Evolutionary conservation across 2,797 vertebrate genomes (phyloP), one percentile per base, ranked within the genome.

Genomic region (Prunella strophiata): DNA sequence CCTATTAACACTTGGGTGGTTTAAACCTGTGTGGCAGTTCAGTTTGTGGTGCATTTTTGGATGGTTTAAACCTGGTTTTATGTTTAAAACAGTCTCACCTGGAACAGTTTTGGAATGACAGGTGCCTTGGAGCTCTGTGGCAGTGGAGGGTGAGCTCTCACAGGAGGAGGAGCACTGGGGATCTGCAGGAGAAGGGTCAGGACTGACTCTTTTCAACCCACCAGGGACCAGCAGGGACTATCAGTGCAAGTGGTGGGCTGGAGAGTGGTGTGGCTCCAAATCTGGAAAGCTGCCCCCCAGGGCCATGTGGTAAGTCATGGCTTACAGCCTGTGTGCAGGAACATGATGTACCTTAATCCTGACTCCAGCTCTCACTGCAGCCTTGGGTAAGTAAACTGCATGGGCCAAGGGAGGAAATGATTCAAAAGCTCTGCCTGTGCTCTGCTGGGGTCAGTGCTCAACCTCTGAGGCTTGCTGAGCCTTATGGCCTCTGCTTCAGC

Each of bases 111-210:
- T 90, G 52, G 55, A 82, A n/a, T 0, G 2, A 27, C 0, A 3
- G 4, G 11, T 62, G 10, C 11, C 40, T 40, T 59, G 51, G 27
- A 58, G 19, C 12, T 22, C 30, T 51, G 15, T 59, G 61, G 34
- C 0, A 0, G 43, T 17, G 34, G 29, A 88, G 7, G 13, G 17
- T 23, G 38, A 93, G 6, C 2, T 55, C 36, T 43, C 43, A 18
- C 0, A 1, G 52, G 26, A 80, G 30, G 16, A 72, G 7, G 11
- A 88, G 30, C 2, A 0, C 17, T 38, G 36, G 10, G 11, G 2
- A 10, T 59, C 36, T 67, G 26, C 20, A 30, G 27, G 2, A 6
- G 12, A 3, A 7, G 9, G 4, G 6, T 48, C 68, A 57, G 29
- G 3, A n/a, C 16, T 76, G 61, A 21, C 14, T 59, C 40, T 47